Conservation (phyloP, 1,140 invertebrate species). For the Lasaia peninsularis region DNA sequence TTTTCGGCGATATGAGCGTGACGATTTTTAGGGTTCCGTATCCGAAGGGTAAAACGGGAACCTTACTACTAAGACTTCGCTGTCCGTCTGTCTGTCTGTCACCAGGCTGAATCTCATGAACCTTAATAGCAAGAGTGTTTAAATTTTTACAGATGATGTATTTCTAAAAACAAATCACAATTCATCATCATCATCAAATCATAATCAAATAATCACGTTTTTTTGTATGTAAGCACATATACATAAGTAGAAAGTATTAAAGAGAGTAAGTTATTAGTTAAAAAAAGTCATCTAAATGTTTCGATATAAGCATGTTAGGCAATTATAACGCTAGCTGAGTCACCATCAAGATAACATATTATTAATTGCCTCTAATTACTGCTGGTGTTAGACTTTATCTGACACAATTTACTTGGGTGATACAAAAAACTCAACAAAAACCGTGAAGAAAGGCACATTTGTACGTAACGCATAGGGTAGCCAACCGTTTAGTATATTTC, state of each 20-base stretch:
- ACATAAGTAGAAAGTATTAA: not conserved
- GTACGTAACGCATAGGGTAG: slow-evolving; percentile 25
- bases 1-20: too few species aligned
- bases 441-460: slow-evolving; percentile 66
- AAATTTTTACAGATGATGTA: too few species aligned
- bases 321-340: slow-evolving; percentile 58
- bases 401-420: slow-evolving; percentile 58
- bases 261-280: not conserved
- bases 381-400: slow-evolving; percentile 75
- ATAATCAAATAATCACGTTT: too few species aligned
- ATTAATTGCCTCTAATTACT: slow-evolving; percentile 76
- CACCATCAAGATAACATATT: slow-evolving; percentile 72
- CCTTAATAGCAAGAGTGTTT: too few species aligned
- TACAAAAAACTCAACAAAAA: slow-evolving; percentile 68
- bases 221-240: too few species aligned
- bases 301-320: slow-evolving; percentile 29
- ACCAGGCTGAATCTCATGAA: too few species aligned
- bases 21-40: too few species aligned
- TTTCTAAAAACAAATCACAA: too few species aligned
- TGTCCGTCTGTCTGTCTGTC: too few species aligned
- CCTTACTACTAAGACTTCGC: too few species aligned
- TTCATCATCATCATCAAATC: too few species aligned
- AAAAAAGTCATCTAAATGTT: slow-evolving; percentile 4
- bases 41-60: too few species aligned
- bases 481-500: not conserved